phyloP scores from a whole-genome alignment of 37 sponge, comb jelly and placozoan species.

The Beroe ovata region DNA sequence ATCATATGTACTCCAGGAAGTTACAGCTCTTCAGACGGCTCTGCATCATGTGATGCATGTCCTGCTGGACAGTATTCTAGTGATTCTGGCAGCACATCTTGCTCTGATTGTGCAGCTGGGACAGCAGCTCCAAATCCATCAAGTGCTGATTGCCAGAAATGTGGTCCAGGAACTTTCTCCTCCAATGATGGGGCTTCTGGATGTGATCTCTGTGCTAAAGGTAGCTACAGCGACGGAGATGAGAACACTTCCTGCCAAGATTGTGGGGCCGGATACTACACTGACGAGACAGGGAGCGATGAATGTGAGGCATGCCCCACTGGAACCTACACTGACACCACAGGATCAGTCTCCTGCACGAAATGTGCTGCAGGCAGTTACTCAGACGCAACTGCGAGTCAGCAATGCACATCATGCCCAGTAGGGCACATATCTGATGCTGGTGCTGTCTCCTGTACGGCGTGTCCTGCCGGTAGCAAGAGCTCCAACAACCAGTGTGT shows the following conservation, averaged over 20 bases:
- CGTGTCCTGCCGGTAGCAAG: constrained; percentile 16
- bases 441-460: background rate
- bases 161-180: constrained; percentile 52
- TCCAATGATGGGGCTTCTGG: background rate
- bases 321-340: constrained; percentile 15
- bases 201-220: constrained; percentile 26
- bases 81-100: background rate
- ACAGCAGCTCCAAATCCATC: background rate
- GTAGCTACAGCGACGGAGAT: background rate
- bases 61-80: constrained; percentile 30
- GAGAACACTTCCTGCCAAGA: constrained; percentile 23
- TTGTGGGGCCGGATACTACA: constrained; percentile 8
- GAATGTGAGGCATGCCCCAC: background rate
- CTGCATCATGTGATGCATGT: background rate
- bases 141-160: constrained; percentile 2
- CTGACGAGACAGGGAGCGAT: constrained; percentile 28
- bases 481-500: constrained; percentile 2
- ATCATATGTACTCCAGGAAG: constrained; percentile 10
- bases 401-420: background rate
- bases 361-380: constrained; percentile 5
- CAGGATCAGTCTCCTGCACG: background rate
- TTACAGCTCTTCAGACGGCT: constrained; percentile 1
- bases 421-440: constrained; percentile 5
- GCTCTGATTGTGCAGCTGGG: constrained; percentile 23
- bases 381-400: background rate